These are phyloP conservation scores for Vespertilio murinus DNA, from an alignment of 2,797 vertebrate genomes.

Conservation along the genomic window DNA sequence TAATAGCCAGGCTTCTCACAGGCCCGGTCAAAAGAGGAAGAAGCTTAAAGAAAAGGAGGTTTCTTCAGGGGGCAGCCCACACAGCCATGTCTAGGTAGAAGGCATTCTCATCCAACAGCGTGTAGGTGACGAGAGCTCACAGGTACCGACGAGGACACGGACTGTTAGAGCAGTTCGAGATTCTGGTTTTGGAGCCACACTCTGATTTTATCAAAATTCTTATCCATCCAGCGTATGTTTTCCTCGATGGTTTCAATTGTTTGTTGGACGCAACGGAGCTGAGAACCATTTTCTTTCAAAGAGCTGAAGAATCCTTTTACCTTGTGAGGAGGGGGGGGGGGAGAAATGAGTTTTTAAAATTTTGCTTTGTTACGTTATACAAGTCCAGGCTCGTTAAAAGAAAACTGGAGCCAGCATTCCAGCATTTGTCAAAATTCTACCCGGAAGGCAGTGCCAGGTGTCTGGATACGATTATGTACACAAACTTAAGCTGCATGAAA, in stretches of 20 bases:
- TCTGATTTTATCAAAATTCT: conserved; percentile 88
- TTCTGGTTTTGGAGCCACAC: conserved; percentile 83
- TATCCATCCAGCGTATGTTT: conserved; percentile 93
- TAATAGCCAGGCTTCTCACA: not conserved
- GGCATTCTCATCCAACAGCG: not conserved
- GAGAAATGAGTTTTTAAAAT: not conserved
- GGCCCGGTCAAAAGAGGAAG: not conserved
- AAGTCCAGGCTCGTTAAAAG: conserved; percentile 16
- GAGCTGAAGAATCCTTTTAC: conserved; percentile 89
- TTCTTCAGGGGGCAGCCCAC: not conserved
- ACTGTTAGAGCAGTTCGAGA: not conserved
- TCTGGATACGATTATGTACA: conserved; percentile 24
- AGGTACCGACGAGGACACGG: not conserved
- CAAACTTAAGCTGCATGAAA: not conserved
- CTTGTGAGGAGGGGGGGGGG: conserved; percentile 77
- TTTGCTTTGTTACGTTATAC: conserved; percentile 20
- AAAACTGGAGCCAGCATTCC: conserved; percentile 25
- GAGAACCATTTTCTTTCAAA: conserved; percentile 87
- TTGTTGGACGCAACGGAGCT: conserved; percentile 91
- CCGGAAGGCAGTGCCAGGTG: conserved; percentile 1
- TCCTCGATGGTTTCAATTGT: conserved; percentile 90
- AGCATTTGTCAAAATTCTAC: conserved; percentile 38
- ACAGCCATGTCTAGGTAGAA: not conserved
- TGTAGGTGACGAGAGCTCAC: not conserved
- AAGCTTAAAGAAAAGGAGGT: not conserved